Percentiles rank a stretch among this genome's conserved stretches.
phyloP scores from a whole-genome alignment of 2,888 invertebrate genomes.

The Xiphydria camelus region DNA sequence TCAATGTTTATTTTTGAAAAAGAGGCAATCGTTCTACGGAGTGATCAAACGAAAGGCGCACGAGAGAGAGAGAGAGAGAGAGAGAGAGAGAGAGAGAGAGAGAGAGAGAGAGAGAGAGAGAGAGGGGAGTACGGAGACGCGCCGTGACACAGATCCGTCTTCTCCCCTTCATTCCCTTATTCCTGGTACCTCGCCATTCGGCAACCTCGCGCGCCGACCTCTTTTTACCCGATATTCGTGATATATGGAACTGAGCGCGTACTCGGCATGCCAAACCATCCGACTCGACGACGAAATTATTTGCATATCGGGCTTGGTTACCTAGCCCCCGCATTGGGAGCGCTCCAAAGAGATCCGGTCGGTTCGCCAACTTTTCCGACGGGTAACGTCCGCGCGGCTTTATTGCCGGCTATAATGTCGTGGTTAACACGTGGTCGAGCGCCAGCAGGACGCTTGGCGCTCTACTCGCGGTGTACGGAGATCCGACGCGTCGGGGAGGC shows the following conservation, averaged over 20 bases:
- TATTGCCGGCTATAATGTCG: not conserved
- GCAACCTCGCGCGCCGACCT: slow-evolving; percentile 11
- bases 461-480: no score
- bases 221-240: slow-evolving; percentile 20
- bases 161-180: no score
- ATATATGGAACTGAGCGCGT: slow-evolving; percentile 19
- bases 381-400: not conserved
- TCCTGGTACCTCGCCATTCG: no score
- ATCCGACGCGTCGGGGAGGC: no score
- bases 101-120: no score
- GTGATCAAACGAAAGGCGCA: no score
- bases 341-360: slow-evolving; percentile 24
- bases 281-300: slow-evolving; percentile 24
- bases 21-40: no score
- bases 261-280: slow-evolving; percentile 22
- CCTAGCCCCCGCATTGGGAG: slow-evolving; percentile 28
- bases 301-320: slow-evolving; percentile 35
- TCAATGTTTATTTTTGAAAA: no score
- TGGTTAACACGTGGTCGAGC: not conserved
- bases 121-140: no score
- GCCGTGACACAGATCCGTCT: no score
- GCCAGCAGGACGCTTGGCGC: not conserved
- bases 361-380: slow-evolving; percentile 22
- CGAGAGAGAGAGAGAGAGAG: no score
- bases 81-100: no score